Conservation (phyloP, 2,113 vertebrate genomes). For the Phocoena sinus region DNA sequence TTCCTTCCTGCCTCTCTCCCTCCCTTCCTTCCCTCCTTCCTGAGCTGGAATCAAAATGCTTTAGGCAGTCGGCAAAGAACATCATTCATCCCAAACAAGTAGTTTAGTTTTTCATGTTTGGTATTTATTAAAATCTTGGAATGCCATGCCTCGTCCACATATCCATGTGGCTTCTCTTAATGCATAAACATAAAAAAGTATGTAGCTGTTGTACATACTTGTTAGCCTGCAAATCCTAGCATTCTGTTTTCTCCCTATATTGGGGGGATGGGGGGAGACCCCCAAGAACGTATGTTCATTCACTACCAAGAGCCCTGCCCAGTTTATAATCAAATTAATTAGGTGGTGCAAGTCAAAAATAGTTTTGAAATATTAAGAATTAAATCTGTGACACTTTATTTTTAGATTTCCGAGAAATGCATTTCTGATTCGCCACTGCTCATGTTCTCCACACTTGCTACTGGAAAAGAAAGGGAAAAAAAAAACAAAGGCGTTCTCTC, state of each 20-base stretch:
- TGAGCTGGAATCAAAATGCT: background rate
- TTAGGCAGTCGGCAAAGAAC: background rate
- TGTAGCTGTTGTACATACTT: background rate
- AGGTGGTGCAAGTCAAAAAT: background rate
- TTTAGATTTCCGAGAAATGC: constrained; percentile 24
- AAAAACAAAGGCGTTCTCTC: too few species aligned
- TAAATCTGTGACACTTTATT: background rate
- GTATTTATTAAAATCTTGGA: background rate
- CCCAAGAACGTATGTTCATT: background rate
- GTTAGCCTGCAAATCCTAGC: background rate
- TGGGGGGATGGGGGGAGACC: background rate
- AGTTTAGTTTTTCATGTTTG: background rate
- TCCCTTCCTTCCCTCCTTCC: background rate
- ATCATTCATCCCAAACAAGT: background rate
- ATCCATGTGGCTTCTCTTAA: background rate
- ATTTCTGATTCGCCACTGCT: background rate
- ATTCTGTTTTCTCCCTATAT: background rate
- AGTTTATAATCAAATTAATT: background rate
- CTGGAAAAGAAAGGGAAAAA: background rate
- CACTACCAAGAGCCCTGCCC: background rate
- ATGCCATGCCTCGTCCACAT: background rate
- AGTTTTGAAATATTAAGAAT: background rate
- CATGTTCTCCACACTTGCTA: background rate
- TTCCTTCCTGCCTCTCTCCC: background rate
- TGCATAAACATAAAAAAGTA: constrained; percentile 2